A percentile compares a stretch with the other conserved stretches of the same genome.
Conservation (phyloP, 1,140 invertebrate species). For the Magallana angulata region DNA sequence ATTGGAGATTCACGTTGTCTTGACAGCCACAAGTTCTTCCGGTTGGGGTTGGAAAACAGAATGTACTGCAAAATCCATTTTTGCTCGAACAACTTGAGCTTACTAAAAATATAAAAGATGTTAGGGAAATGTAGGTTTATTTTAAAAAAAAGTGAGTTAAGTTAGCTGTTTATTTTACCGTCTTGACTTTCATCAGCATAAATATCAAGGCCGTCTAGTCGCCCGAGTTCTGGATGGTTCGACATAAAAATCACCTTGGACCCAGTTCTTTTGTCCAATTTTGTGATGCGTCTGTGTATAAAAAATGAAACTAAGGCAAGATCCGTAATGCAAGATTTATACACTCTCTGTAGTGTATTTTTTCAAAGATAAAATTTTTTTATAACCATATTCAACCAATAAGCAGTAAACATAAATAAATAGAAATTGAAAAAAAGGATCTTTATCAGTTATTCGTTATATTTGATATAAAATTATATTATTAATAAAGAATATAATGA, state of each 20-base stretch:
- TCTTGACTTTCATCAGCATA: not conserved
- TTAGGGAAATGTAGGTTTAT: not conserved
- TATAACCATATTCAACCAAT: no score
- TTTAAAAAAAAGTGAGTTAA: not conserved
- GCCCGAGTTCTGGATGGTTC: not conserved
- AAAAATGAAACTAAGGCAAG: not conserved
- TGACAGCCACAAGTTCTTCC: slow-evolving; percentile 36
- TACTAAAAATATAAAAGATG: not conserved
- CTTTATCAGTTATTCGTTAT: no score
- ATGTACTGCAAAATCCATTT: slow-evolving; percentile 19
- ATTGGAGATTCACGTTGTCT: not conserved
- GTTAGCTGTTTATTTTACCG: not conserved
- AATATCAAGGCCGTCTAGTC: not conserved
- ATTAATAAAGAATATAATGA: no score
- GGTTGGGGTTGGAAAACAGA: slow-evolving; percentile 29
- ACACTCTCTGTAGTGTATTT: no score
- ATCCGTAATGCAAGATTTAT: no score
- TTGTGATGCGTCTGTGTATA: not conserved
- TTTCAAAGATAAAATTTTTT: no score
- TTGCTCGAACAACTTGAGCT: not conserved
- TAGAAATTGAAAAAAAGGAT: no score
- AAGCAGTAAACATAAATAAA: no score
- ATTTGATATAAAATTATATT: no score
- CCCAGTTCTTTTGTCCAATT: not conserved
- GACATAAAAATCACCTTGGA: not conserved